A percentile compares a stretch with the other conserved stretches of the same genome.
Conservation (phyloP, 2,113 vertebrate species). For the Actinemys pallida region DNA sequence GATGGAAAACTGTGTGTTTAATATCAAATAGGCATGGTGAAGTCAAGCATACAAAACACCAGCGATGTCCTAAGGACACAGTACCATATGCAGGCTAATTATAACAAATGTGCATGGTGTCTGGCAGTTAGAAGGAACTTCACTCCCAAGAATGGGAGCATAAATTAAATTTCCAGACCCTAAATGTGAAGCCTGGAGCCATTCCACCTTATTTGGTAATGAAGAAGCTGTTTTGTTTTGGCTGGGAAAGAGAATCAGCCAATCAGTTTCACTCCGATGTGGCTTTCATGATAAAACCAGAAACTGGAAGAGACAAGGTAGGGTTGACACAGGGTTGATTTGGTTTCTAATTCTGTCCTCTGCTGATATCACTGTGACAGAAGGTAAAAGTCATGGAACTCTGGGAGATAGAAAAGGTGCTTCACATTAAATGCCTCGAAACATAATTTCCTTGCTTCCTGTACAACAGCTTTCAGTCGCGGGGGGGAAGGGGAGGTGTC, state of each 20-base stretch:
- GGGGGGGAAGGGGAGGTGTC: background rate
- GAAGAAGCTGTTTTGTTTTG: conserved; percentile 56
- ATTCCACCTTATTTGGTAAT: conserved; percentile 57
- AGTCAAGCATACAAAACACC: conserved; percentile 56
- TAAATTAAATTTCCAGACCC: conserved; percentile 67
- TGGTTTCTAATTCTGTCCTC: background rate
- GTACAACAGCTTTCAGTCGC: conserved; percentile 8
- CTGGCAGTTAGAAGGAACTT: conserved; percentile 55
- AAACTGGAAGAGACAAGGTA: background rate
- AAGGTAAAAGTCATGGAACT: background rate
- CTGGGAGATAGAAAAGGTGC: background rate
- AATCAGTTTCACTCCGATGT: conserved; percentile 20
- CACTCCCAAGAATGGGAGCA: conserved; percentile 52
- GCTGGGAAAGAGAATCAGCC: conserved; percentile 22
- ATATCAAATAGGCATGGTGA: conserved; percentile 45
- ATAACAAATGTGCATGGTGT: conserved; percentile 41
- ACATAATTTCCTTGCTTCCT: background rate
- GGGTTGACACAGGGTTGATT: background rate
- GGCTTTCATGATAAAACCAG: conserved; percentile 42
- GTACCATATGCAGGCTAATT: conserved; percentile 55
- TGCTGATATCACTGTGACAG: background rate
- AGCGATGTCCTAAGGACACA: conserved; percentile 58
- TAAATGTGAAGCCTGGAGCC: conserved; percentile 43
- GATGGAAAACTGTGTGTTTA: conserved; percentile 42
- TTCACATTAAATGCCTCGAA: background rate